phyloP scores from a whole-genome alignment of 2,113 vertebrate genomes.

The Steatornis caripensis region DNA sequence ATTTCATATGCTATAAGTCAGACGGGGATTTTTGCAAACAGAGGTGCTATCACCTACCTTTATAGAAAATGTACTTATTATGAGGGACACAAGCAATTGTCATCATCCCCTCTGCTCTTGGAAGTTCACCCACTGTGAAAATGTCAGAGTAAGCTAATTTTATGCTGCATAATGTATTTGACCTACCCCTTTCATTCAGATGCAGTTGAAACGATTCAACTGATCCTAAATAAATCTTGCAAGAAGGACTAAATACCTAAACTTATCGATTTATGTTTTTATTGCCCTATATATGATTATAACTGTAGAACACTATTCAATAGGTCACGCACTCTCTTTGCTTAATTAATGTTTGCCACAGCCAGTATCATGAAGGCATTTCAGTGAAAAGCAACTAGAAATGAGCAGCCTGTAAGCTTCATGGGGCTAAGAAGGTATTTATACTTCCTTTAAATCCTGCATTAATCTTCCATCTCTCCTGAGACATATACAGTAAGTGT shows the following conservation, averaged over 20 bases:
- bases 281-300: neutral
- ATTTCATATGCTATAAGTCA: neutral
- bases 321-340: conserved; percentile 15
- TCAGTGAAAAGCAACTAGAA: neutral
- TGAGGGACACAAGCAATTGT: neutral
- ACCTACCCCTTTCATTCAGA: neutral
- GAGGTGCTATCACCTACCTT: neutral
- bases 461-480: neutral
- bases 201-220: neutral
- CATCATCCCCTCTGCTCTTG: neutral
- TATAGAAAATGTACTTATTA: neutral
- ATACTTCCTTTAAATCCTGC: neutral
- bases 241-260: neutral
- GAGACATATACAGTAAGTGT: neutral
- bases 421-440: neutral
- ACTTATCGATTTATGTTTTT: conserved; percentile 37
- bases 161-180: neutral
- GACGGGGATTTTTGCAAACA: neutral
- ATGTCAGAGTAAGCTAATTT: neutral
- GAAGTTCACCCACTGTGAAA: neutral
- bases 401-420: neutral
- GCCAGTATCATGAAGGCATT: neutral
- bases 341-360: conserved; percentile 35
- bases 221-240: conserved; percentile 29
- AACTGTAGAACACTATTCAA: neutral